These are phyloP conservation scores for Coracias cyanogaster DNA, from an alignment of 2,797 vertebrate species.

Conservation along the genomic window DNA sequence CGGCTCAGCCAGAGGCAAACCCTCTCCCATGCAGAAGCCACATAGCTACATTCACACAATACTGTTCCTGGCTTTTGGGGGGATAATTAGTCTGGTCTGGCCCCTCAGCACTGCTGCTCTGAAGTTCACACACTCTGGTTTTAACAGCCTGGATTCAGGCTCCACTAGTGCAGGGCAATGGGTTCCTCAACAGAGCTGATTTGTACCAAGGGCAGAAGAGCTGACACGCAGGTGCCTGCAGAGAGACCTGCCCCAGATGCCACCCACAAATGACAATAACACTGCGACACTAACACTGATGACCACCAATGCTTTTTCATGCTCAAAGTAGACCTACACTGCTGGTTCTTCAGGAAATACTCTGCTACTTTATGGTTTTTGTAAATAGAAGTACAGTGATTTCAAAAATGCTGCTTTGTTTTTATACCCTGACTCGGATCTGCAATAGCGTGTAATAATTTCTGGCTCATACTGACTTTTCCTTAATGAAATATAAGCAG, in stretches of 20 bases:
- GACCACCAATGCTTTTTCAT: not conserved
- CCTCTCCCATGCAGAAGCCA: rapidly evolving
- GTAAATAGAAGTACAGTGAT: not conserved
- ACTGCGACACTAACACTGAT: no score
- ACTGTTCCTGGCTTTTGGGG: not conserved
- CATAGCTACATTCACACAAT: rapidly evolving
- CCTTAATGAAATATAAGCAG: not conserved
- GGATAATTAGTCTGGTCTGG: not conserved
- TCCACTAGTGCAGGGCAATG: rapidly evolving
- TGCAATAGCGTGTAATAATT: not conserved
- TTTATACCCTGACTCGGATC: not conserved
- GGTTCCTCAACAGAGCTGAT: not conserved
- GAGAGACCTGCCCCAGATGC: not conserved
- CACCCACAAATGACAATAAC: not conserved
- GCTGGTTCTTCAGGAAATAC: not conserved
- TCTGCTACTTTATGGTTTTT: not conserved
- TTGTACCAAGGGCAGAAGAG: not conserved
- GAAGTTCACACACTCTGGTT: not conserved
- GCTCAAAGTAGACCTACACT: not conserved
- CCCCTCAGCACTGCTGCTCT: not conserved
- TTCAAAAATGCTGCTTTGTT: not conserved
- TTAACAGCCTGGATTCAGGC: not conserved
- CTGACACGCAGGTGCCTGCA: rapidly evolving
- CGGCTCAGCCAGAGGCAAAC: not conserved
- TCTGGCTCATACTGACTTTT: not conserved